phyloP scores from a whole-genome alignment of 2,113 vertebrate genomes.

The Acanthisitta chloris region DNA sequence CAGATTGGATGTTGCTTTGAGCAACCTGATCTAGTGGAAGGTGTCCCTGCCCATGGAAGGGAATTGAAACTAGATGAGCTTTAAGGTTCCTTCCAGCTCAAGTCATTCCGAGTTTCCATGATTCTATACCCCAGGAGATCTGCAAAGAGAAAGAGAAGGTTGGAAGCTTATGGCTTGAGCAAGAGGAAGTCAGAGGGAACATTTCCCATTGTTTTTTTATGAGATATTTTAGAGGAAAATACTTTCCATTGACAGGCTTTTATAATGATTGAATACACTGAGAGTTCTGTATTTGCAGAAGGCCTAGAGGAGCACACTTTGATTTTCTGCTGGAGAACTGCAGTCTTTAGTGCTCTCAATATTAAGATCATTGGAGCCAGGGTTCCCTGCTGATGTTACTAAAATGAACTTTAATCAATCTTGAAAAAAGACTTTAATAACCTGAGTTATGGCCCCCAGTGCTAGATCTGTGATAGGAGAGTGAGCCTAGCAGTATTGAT shows the following conservation, averaged over 20 bases:
- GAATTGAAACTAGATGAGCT: not conserved
- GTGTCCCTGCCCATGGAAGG: not conserved
- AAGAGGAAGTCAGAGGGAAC: not conserved
- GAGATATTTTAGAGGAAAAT: not conserved
- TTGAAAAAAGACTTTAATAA: not conserved
- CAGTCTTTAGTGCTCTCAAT: not conserved
- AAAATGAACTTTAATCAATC: constrained; percentile 10
- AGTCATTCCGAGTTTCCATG: not conserved
- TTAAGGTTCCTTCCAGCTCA: not conserved
- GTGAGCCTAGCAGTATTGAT: not conserved
- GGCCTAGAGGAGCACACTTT: not conserved
- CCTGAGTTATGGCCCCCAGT: not conserved
- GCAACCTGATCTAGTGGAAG: not conserved
- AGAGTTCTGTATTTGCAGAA: not conserved
- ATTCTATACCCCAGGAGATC: not conserved
- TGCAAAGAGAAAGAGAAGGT: not conserved
- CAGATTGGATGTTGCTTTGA: not conserved
- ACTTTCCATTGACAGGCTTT: not conserved
- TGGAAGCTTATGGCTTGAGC: not conserved
- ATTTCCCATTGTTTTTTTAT: not conserved
- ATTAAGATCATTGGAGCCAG: not conserved
- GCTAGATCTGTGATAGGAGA: not conserved
- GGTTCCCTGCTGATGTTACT: not conserved
- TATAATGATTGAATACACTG: not conserved
- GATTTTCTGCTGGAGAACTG: not conserved